Conservation (phyloP, 2,113 vertebrate species). For the Sinocyclocheilus anophthalmus region DNA sequence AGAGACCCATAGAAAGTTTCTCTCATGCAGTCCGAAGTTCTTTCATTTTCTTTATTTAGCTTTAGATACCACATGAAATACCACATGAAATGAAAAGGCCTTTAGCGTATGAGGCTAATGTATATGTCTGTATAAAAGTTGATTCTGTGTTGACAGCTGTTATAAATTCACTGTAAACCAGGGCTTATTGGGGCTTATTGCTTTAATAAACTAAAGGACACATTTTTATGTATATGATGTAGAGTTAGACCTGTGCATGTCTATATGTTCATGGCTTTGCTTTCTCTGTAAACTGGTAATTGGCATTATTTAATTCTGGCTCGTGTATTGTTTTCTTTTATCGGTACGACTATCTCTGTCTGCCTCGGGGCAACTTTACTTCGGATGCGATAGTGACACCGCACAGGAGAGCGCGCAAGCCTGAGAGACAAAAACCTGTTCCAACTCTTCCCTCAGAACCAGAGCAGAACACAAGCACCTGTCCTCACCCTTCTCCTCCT, state of each 20-base stretch:
- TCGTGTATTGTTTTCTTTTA: neutral
- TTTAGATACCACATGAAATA: neutral
- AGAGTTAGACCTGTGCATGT: neutral
- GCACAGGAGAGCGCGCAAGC: conserved; percentile 24
- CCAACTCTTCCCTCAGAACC: conserved; percentile 39
- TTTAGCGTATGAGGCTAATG: neutral
- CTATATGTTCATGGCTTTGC: neutral
- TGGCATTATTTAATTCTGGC: conserved; percentile 7
- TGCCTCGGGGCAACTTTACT: neutral
- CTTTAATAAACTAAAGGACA: neutral
- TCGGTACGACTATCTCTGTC: conserved; percentile 7
- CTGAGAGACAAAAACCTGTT: conserved; percentile 47
- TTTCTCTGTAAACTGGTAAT: neutral
- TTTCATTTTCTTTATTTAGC: neutral
- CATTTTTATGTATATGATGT: neutral
- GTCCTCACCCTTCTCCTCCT: conserved; percentile 46
- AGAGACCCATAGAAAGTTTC: neutral
- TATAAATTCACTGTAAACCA: no score
- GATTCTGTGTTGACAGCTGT: neutral
- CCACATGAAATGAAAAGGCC: neutral
- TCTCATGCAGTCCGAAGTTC: neutral
- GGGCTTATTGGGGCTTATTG: no score
- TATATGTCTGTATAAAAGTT: no score
- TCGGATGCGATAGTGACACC: conserved; percentile 23
- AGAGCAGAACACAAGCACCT: conserved; percentile 55